Evolutionary conservation across 1,140 invertebrate genomes (phyloP).

Genomic region (Macrocentrus cingulum): DNA sequence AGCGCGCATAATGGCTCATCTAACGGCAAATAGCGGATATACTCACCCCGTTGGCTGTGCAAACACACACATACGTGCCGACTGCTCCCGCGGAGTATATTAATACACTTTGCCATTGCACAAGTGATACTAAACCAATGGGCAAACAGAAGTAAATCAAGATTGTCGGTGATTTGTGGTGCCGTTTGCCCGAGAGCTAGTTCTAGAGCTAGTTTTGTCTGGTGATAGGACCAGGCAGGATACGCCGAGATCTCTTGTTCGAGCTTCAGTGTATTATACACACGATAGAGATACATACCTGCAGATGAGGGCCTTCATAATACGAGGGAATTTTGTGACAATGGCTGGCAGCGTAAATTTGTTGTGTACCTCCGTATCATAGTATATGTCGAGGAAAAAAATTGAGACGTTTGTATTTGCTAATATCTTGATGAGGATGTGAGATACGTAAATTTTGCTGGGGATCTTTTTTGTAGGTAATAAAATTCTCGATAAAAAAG

Average conservation of each 20-base stretch:
- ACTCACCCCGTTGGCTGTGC: too few relatives aligned
- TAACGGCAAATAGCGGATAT: constrained; percentile 27
- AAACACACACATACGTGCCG: too few relatives aligned
- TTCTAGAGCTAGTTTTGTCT: constrained; percentile 24
- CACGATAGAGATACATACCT: neutral
- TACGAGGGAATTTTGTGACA: neutral
- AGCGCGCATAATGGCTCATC: too few relatives aligned
- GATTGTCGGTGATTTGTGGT: constrained; percentile 53
- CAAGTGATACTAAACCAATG: constrained; percentile 50
- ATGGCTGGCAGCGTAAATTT: too few relatives aligned
- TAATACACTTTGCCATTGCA: constrained; percentile 31
- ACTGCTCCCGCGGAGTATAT: constrained; percentile 23
- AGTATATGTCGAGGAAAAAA: too few relatives aligned
- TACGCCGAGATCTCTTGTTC: constrained; percentile 2
- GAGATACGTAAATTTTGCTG: too few relatives aligned
- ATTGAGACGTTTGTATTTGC: too few relatives aligned
- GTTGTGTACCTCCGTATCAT: too few relatives aligned
- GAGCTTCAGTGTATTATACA: neutral
- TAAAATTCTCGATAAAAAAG: too few relatives aligned
- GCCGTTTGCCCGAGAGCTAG: constrained; percentile 23
- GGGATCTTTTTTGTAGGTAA: too few relatives aligned
- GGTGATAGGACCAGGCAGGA: constrained; percentile 9
- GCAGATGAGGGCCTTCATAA: neutral
- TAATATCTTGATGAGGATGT: too few relatives aligned
- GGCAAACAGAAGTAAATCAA: constrained; percentile 55